These are phyloP conservation scores for Mirza zaza DNA, from an alignment of 2,113 vertebrate genomes.

Conservation along the genomic window DNA sequence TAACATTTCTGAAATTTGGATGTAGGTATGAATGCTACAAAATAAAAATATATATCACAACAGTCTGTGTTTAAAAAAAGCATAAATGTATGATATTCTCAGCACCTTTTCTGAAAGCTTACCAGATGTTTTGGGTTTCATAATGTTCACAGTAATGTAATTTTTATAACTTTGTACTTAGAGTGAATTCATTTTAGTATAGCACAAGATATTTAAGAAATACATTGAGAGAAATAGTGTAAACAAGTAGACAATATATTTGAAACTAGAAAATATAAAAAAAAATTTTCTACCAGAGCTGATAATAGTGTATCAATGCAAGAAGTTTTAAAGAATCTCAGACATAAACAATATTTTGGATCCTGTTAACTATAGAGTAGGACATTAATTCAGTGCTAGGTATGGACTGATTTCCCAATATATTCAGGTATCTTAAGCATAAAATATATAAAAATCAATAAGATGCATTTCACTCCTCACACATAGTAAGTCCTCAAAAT, in stretches of 20 bases:
- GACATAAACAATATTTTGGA: background rate
- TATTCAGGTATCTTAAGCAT: background rate
- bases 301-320: background rate
- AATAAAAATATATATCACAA: background rate
- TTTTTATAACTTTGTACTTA: conserved; percentile 20
- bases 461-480: background rate
- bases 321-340: background rate
- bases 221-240: background rate
- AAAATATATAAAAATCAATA: background rate
- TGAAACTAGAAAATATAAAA: conserved; percentile 5
- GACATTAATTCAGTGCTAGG: background rate
- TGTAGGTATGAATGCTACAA: conserved; percentile 6
- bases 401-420: background rate
- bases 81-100: background rate
- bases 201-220: conserved; percentile 38
- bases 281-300: background rate
- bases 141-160: conserved; percentile 4
- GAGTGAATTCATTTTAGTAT: background rate
- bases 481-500: background rate
- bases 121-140: conserved; percentile 6
- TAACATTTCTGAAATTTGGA: conserved; percentile 34
- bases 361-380: background rate
- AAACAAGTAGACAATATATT: background rate
- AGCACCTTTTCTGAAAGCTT: conserved; percentile 29
- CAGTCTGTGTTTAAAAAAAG: background rate